Evolutionary conservation across 2,113 vertebrate genomes (phyloP).

Genomic region (Corapipo altera): DNA sequence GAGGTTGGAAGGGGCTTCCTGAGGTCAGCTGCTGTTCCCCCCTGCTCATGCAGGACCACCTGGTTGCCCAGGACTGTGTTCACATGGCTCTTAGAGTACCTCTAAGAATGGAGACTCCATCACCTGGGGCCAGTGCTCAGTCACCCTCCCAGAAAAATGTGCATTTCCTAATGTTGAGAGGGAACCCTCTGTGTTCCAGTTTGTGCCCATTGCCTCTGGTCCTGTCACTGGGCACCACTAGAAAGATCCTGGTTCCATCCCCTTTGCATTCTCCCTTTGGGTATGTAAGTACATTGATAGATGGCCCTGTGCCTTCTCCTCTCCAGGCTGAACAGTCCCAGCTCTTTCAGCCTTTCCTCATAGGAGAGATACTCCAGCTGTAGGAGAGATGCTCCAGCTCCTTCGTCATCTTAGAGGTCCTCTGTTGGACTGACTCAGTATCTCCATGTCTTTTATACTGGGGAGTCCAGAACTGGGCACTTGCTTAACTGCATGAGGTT

Average conservation of each 20-base stretch:
- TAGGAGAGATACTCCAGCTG: not conserved
- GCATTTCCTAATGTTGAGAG: fast-evolving
- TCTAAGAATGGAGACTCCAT: not conserved
- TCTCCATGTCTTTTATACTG: not conserved
- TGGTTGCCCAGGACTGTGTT: fast-evolving
- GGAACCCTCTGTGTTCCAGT: not conserved
- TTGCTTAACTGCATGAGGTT: not conserved
- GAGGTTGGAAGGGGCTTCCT: not conserved
- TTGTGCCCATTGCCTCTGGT: not conserved
- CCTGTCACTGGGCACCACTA: not conserved
- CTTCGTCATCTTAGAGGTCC: not conserved
- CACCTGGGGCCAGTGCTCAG: not conserved
- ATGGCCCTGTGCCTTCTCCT: not conserved
- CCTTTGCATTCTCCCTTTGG: not conserved
- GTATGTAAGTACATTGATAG: not conserved
- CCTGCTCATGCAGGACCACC: not conserved
- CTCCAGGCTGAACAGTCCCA: not conserved
- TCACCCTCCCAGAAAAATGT: not conserved
- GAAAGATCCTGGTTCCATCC: fast-evolving
- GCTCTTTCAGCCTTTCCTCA: not conserved
- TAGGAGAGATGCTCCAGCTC: not conserved
- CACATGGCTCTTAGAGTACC: not conserved
- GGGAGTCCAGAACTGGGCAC: not conserved
- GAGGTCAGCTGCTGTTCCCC: not conserved
- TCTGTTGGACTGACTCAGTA: not conserved